phyloP scores from a whole-genome alignment of 2,888 invertebrate species.

The Tholera decimalis region DNA sequence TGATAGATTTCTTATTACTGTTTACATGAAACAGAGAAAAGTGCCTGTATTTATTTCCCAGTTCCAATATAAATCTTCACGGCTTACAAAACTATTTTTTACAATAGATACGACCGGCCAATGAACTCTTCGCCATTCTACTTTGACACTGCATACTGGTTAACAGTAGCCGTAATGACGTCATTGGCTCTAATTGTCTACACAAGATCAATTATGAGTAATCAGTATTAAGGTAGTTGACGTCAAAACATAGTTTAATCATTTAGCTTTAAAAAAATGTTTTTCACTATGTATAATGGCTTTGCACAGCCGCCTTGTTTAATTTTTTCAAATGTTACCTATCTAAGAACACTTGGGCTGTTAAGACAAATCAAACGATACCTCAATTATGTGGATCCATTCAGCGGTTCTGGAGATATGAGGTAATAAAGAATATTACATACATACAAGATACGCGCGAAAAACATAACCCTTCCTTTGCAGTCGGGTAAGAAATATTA shows the following conservation, averaged over 20 bases:
- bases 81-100: constrained; percentile 1
- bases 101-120: constrained; percentile 20
- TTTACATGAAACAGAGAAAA: constrained; percentile 2
- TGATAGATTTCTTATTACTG: not conserved
- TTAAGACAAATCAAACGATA: too few species aligned
- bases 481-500: too few species aligned
- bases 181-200: constrained; percentile 5
- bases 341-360: too few species aligned
- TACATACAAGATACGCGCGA: too few species aligned
- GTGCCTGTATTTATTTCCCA: not conserved
- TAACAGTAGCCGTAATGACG: constrained; percentile 16
- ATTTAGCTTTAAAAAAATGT: not conserved
- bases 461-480: too few species aligned
- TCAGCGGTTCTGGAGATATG: too few species aligned
- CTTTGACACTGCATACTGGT: not conserved
- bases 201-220: not conserved
- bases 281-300: too few species aligned
- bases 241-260: not conserved
- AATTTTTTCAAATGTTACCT: too few species aligned
- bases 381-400: too few species aligned
- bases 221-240: constrained; percentile 3
- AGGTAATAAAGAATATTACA: too few species aligned
- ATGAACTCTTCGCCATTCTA: constrained; percentile 27
- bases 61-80: not conserved
- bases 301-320: too few species aligned